Base-by-base conservation (phyloP, 1,140 invertebrate genomes). In the Maniola jurtina region DNA sequence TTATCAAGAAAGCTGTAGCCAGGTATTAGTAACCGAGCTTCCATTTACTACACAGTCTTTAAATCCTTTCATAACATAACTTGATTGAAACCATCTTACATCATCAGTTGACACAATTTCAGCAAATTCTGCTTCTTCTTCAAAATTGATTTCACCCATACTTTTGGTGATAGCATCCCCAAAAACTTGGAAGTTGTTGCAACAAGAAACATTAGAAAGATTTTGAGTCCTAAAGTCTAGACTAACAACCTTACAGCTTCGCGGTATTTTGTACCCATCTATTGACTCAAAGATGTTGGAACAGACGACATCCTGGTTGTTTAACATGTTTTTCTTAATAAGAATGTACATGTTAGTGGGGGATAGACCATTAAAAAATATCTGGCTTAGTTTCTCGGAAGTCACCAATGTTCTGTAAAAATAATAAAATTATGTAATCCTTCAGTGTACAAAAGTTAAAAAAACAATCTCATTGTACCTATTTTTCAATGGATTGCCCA, bases 11-110 rank as follows among this genome's bases (percentile, higher is more conserved):
- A 25, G 25, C 38, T 83, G 56, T 14, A 76, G 48, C 87, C 87
- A 89, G 36, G 69, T 63, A 68, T 86, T 88, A 5, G 83, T 86
- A 13, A 89, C 74, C 48, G 87, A 89, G 62, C 62, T 81, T 13
- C 87, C 87, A 77, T 87, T 85, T 13, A 88, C 76, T 59, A 84
- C 47, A 60, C 86, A 90, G 66, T 90, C 87, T 76, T 85, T 90
- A 65, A 90, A 90, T 5, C 86, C 87, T 71, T 88, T 90, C 85
- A 90, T 87, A 10, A 90, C 73, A 80, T 87, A 88, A 35, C 70
- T 79, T 7, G 82, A 90, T 61, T 88, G 86, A 69, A 82, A 90
- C 87, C 87, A 90, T 66, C 76, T 80, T 2, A 71, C 66, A 16
- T 58, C 61, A 45, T 83, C 72, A 11, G 77, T 81, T 4, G 84